Evolutionary conservation across 2,888 invertebrate species (phyloP).

Genomic region (Cheilosia urbana): DNA sequence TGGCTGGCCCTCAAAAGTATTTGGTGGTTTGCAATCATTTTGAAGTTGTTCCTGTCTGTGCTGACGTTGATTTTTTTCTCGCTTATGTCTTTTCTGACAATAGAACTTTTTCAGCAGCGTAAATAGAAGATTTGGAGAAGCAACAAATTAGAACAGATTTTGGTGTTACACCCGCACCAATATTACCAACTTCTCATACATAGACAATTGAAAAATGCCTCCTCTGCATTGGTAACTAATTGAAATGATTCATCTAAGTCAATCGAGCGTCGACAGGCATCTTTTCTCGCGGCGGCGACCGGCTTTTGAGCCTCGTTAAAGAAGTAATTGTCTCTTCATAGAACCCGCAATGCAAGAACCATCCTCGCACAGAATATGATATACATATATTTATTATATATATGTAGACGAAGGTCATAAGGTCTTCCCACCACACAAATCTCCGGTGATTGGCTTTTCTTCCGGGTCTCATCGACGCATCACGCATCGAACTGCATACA

Average conservation of each 20-base stretch:
- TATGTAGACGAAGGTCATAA: constrained; percentile 30
- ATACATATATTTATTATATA: background rate
- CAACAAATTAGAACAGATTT: too few relatives aligned
- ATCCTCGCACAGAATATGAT: background rate
- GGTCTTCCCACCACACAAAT: constrained; percentile 35
- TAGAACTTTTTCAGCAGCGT: too few relatives aligned
- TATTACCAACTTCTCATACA: background rate
- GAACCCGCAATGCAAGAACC: constrained; percentile 2
- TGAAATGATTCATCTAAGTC: constrained; percentile 24
- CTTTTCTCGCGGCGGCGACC: constrained; percentile 17
- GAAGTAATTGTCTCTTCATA: constrained; percentile 33
- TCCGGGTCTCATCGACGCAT: constrained; percentile 54
- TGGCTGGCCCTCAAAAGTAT: too few relatives aligned
- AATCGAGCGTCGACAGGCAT: constrained; percentile 6
- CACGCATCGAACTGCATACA: constrained; percentile 32
- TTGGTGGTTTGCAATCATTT: too few relatives aligned
- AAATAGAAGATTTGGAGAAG: too few relatives aligned
- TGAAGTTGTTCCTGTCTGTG: too few relatives aligned
- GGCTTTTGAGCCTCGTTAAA: constrained; percentile 37
- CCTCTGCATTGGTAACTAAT: constrained; percentile 1
- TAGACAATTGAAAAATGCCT: background rate
- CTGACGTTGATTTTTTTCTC: too few relatives aligned
- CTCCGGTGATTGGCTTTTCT: constrained; percentile 32
- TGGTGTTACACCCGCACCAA: too few relatives aligned
- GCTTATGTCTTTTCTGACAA: too few relatives aligned